phyloP scores from a whole-genome alignment of 2,797 vertebrate genomes.

The Thamnophis elegans region DNA sequence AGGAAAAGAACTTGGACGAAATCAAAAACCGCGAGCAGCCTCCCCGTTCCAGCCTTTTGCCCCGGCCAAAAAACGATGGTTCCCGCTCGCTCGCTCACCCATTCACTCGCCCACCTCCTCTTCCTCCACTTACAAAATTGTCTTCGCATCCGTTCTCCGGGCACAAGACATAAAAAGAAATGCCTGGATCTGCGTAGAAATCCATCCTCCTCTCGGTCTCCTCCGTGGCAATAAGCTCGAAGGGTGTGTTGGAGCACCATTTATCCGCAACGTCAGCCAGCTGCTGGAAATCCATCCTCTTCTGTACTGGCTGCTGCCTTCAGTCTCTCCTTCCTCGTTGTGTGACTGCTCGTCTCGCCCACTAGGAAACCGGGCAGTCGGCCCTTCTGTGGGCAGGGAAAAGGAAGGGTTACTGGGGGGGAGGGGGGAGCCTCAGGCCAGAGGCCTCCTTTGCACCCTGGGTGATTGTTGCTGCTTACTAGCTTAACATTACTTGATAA shows the following conservation, averaged over 20 bases:
- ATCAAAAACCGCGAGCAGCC: background rate
- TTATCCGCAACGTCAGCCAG: constrained; percentile 95
- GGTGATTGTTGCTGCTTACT: background rate
- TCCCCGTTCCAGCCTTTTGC: background rate
- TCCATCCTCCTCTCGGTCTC: constrained; percentile 93
- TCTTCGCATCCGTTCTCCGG: constrained; percentile 89
- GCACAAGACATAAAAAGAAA: constrained; percentile 95
- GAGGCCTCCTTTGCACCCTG: background rate
- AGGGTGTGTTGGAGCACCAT: constrained; percentile 94
- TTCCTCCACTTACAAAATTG: constrained; percentile 86
- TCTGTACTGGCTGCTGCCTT: constrained; percentile 19
- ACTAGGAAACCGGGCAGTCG: constrained; percentile 11
- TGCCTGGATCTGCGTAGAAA: constrained; percentile 96
- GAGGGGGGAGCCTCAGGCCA: background rate
- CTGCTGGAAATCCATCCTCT: constrained; percentile 93
- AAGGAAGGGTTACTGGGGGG: background rate
- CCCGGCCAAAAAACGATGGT: no score
- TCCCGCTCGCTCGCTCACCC: background rate
- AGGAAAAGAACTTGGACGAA: background rate
- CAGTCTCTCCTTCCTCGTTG: background rate
- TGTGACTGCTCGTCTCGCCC: background rate
- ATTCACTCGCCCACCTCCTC: background rate
- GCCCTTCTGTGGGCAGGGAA: background rate
- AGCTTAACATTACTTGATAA: constrained; percentile 18
- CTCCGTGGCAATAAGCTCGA: constrained; percentile 95